Evolutionary conservation across 2,888 invertebrate species (phyloP), one percentile per base, ranked within the genome.

Genomic region (Syritta pipiens): DNA sequence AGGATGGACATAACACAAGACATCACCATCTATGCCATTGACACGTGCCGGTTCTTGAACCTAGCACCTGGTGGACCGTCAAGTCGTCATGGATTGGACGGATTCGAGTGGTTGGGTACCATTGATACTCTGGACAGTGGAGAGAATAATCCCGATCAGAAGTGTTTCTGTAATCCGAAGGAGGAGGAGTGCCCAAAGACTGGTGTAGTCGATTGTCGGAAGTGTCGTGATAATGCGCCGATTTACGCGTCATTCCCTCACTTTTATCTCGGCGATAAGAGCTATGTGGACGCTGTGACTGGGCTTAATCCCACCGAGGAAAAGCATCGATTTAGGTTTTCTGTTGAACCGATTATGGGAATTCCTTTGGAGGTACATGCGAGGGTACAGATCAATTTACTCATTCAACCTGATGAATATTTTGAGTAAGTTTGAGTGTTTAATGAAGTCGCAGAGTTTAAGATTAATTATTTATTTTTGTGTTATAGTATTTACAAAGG

Each of bases 181-280:
- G 84, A 90, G 0, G 89, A 91, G 82, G 85, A 84, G 26, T 92
- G 92, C 83, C 85, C 91, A 19, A 88, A 88, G 75, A 85, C 88
- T 35, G 96, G 95, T 4, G 91, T 93, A 0, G 90, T 95, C 5
- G 93, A 95, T 85, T 93, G 95, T 82, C 93, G 94, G 0, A 86
- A 88, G 22, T 96, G 96, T 85, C 92, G 94, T 77, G 93, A 90
- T 87, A 94, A 93, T 53, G 95, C 96, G n/a, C 96, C 97, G 0
- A 94, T 94, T 9, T 94, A 93, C 87, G 91, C 95, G 19, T 94
- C 95, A 0, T 92, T 93, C 83, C 96, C 97, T 0, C 96, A 97
- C 87, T 96, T 96, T 89, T 92, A 93, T 82, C 86, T 93, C 84
- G 92, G 93, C 0, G 94, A 95, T 88, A 90, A 91, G 0, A 89